Base-by-base conservation (phyloP, 1,140 invertebrate genomes). In the Brachionus asplanchnoidis region DNA sequence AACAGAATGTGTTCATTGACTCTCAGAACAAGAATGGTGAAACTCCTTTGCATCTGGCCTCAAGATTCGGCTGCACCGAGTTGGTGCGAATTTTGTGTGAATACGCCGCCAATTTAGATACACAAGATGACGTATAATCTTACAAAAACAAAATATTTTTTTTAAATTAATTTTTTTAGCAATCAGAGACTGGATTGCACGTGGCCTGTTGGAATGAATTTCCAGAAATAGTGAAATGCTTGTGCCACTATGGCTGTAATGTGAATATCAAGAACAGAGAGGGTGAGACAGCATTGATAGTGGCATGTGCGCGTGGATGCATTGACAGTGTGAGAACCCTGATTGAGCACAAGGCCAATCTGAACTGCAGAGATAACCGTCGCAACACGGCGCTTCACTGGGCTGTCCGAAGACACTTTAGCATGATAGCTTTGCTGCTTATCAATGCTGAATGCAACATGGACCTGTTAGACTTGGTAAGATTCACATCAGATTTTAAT, bases 401-500 rank as follows among this genome's bases (percentile, higher is more conserved):
- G 86, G 92, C 93, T 7, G 88, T 93, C 50, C 88, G 90, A 68
- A 89, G 92, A 86, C 90, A 91, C 85, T 92, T 93, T 86, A 88
- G 89, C 7, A 87, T 90, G 90, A 97, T 99, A 28, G 96, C 96
- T 2, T 90, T 95, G 42, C 91, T 97, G 77, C 91, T 99, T 40
- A 90, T 99, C 12, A 95, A 98, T 91, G 97, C 95, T n/a, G 97
- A 96, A 83, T 93, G 93, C 86, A 91, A 93, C 86, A 91, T 93
- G 87, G 93, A 94, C 88, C 88, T 92, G 65, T 91, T 92, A 87
- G 93, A 94, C 90, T 91, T 90, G 87, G 68, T 73, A 73, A 73
- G 14, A 20, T 17, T 42, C 90, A 87, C 87, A 87, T 68, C 17
- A 4, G 28, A 32, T 4, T 3, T 32, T 32, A 32, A n/a, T n/a